Conservation (phyloP, 2,888 invertebrate species). For the Chirona hameri region DNA sequence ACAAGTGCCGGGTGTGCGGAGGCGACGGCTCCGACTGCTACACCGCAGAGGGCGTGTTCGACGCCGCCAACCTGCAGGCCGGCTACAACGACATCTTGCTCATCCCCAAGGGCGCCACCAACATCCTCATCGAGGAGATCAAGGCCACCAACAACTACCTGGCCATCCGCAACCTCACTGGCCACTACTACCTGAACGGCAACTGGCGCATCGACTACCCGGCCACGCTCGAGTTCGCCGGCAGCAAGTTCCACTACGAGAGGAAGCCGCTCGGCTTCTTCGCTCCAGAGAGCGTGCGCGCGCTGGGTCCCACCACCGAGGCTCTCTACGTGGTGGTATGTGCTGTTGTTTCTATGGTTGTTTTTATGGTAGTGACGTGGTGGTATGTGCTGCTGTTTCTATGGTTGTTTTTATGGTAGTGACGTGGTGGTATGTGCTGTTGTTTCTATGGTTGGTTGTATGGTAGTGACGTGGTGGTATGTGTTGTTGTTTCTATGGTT, state of each 20-base stretch:
- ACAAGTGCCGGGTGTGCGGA: constrained; percentile 87
- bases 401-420: no score
- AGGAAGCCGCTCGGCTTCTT: constrained; percentile 72
- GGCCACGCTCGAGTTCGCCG: constrained; percentile 70
- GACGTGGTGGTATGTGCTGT: no score
- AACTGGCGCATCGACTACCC: constrained; percentile 93
- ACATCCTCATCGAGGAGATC: constrained; percentile 74
- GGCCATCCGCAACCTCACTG: constrained; percentile 75
- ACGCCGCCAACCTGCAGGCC: constrained; percentile 66
- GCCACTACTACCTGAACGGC: constrained; percentile 87
- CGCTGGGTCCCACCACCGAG: constrained; percentile 87
- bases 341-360: constrained; percentile 40
- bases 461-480: no score
- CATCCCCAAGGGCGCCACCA: constrained; percentile 90
- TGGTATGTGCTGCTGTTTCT: no score
- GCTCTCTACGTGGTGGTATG: constrained; percentile 77
- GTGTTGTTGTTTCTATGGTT: no score
- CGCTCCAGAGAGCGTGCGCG: constrained; percentile 77
- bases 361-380: no score
- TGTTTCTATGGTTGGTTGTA: no score
- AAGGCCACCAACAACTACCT: constrained; percentile 83
- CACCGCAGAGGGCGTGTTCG: constrained; percentile 67
- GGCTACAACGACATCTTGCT: constrained; percentile 89
- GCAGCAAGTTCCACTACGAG: constrained; percentile 83
- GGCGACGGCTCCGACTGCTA: constrained; percentile 79